phyloP scores from a whole-genome alignment of 2,113 vertebrate species.

The human (Homo sapiens) region GRCh38 chr15:90307001-90307500 shows the following conservation, averaged over 20 bases:
- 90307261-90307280: neutral
- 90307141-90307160: neutral
- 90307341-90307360: neutral
- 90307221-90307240: neutral
- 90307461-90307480: neutral
- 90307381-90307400: neutral
- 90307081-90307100: neutral
- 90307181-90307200: neutral
- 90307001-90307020: neutral
- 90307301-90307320: neutral
- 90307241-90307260: neutral
- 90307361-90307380: neutral
- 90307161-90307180: neutral
- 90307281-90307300: neutral
- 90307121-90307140: neutral
- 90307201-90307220: neutral
- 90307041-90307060: neutral
- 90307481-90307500: neutral
- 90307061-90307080: neutral
- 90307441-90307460: neutral
- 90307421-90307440: neutral
- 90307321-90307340: neutral
- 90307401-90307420: neutral
- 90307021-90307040: neutral
- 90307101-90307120: neutral